phyloP scores from a whole-genome alignment of 2,888 invertebrate species.

The Apodemia hepburni region DNA sequence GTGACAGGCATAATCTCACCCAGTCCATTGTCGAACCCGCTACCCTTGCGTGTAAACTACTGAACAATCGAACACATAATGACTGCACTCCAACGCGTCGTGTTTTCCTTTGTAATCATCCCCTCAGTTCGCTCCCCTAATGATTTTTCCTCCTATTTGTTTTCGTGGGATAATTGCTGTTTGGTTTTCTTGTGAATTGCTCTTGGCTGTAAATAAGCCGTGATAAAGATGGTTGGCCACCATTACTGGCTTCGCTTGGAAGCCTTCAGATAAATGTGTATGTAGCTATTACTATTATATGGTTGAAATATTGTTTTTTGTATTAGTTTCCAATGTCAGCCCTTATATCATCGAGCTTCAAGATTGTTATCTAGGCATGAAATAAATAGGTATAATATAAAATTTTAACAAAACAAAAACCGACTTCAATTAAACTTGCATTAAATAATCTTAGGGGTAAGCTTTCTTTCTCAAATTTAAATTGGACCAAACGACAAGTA shows the following conservation, averaged over 20 bases:
- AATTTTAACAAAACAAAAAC: no score
- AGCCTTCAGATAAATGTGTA: conserved; percentile 19
- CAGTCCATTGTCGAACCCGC: conserved; percentile 58
- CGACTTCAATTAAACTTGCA: no score
- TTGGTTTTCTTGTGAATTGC: conserved; percentile 72
- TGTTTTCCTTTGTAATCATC: conserved; percentile 68
- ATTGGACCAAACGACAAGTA: no score
- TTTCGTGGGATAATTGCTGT: conserved; percentile 76
- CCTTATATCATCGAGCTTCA: background rate
- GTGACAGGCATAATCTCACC: conserved; percentile 63
- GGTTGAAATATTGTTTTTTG: background rate
- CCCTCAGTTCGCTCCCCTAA: conserved; percentile 59
- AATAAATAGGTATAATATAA: no score
- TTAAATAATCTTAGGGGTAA: no score
- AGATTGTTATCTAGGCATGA: no score
- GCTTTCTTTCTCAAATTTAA: no score
- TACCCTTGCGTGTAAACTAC: conserved; percentile 44
- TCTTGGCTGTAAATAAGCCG: conserved; percentile 58
- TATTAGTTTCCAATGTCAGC: background rate
- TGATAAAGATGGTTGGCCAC: conserved; percentile 32
- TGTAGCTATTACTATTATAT: background rate
- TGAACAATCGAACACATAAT: conserved; percentile 47
- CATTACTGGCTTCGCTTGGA: conserved; percentile 29
- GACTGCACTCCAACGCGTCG: conserved; percentile 48
- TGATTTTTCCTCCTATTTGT: conserved; percentile 76